Evolutionary conservation across 2,888 invertebrate genomes (phyloP).

Genomic region (Deilephila elpenor): DNA sequence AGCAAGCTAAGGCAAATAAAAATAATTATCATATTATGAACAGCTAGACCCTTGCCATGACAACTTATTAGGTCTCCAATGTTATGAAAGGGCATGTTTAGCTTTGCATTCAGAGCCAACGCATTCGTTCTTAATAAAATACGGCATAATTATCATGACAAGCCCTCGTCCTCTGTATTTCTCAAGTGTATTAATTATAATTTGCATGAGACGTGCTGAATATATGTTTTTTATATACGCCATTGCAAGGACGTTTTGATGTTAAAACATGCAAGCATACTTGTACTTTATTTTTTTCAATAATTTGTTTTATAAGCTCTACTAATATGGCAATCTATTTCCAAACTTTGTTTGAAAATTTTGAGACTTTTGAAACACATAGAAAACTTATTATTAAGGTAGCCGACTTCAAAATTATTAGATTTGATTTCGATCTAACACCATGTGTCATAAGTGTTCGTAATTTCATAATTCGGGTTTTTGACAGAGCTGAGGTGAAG

Average conservation of each 20-base stretch:
- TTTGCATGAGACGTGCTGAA: not conserved
- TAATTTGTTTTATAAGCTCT: not conserved
- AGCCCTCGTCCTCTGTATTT: not conserved
- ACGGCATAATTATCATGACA: slow-evolving; percentile 6
- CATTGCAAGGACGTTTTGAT: not conserved
- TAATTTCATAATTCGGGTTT: no score
- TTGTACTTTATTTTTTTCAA: not conserved
- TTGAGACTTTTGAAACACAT: no score
- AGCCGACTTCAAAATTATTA: no score
- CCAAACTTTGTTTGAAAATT: no score
- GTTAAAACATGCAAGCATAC: not conserved
- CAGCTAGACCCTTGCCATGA: not conserved
- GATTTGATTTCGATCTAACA: no score
- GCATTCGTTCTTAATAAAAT: slow-evolving; percentile 8
- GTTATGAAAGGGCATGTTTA: slow-evolving; percentile 1
- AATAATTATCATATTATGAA: slow-evolving; percentile 1
- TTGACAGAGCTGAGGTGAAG: no score
- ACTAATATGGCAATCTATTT: no score
- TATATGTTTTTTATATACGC: not conserved
- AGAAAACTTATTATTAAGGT: no score
- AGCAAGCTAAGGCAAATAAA: not conserved
- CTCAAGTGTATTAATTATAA: not conserved
- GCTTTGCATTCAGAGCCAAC: not conserved
- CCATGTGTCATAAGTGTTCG: no score
- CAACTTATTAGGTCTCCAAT: not conserved